Evolutionary conservation across 2,888 invertebrate genomes (phyloP).

Genomic region (Candidula unifasciata): DNA sequence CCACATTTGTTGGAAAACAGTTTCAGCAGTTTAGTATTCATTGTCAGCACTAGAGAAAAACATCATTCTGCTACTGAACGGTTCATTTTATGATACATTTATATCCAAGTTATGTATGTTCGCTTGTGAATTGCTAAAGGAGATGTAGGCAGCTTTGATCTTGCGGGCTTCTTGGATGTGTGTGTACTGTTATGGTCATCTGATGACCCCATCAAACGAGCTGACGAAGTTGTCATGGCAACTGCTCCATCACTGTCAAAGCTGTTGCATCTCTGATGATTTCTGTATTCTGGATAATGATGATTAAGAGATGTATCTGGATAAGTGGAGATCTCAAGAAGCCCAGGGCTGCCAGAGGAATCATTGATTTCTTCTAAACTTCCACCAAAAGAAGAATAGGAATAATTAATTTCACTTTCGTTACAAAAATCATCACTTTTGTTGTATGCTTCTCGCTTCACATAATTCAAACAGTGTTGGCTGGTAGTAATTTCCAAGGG

Average conservation of each 20-base stretch:
- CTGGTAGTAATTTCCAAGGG: background rate
- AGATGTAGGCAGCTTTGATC: conserved; percentile 11
- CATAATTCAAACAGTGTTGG: background rate
- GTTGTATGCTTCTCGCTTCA: background rate
- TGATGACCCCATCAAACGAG: background rate
- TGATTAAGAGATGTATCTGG: background rate
- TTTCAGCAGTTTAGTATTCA: conserved; percentile 18
- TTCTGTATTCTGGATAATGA: background rate
- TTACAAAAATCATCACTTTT: background rate
- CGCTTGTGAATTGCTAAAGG: conserved; percentile 38
- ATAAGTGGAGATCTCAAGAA: background rate
- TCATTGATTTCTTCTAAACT: conserved; percentile 15
- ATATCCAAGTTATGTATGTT: conserved; percentile 49
- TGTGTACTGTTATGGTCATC: background rate
- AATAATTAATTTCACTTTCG: background rate
- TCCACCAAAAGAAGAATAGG: background rate
- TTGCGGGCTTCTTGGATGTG: background rate
- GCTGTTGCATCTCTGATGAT: background rate
- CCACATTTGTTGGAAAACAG: background rate
- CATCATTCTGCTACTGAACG: background rate
- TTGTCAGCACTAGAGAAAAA: background rate
- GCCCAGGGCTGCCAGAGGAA: background rate
- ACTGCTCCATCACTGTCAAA: background rate
- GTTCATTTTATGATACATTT: background rate
- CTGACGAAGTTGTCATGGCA: conserved; percentile 43